A percentile compares a stretch with the other conserved stretches of the same genome.
phyloP scores from a whole-genome alignment of 2,888 invertebrate species.

The Xestia ashworthii region DNA sequence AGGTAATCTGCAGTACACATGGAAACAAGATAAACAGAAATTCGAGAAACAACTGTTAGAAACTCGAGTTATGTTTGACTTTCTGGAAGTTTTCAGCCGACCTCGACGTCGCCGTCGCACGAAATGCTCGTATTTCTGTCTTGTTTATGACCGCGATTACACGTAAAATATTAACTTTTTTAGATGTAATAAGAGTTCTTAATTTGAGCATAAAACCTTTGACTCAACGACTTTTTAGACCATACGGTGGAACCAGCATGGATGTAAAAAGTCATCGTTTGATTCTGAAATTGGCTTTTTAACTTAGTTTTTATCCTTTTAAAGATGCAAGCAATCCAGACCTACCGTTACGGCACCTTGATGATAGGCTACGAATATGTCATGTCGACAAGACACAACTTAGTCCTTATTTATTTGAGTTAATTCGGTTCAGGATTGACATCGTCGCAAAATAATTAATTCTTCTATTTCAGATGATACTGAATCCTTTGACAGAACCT shows the following conservation, averaged over 20 bases:
- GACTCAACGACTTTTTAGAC: not conserved
- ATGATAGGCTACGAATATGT: not conserved
- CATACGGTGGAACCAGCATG: not conserved
- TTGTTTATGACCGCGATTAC: constrained; percentile 33
- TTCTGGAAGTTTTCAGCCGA: constrained; percentile 44
- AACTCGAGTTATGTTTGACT: constrained; percentile 56
- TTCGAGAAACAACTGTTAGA: constrained; percentile 44
- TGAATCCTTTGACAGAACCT: not conserved
- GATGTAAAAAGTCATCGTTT: not conserved
- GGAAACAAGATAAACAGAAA: constrained; percentile 50
- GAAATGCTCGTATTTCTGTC: constrained; percentile 28
- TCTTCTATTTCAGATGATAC: constrained; percentile 21
- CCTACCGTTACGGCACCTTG: too few species aligned
- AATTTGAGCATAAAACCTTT: not conserved
- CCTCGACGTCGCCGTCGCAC: constrained; percentile 20
- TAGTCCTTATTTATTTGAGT: not conserved
- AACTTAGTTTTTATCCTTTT: not conserved
- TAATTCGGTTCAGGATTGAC: not conserved
- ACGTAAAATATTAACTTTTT: constrained; percentile 35
- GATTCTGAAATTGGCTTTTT: not conserved
- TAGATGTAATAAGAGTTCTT: constrained; percentile 10
- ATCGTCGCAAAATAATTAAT: too few species aligned
- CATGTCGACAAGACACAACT: not conserved
- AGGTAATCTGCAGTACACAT: constrained; percentile 38
- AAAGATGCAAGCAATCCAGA: not conserved